phyloP scores from a whole-genome alignment of 2,113 vertebrate genomes.

The Nansenia antarctica region DNA sequence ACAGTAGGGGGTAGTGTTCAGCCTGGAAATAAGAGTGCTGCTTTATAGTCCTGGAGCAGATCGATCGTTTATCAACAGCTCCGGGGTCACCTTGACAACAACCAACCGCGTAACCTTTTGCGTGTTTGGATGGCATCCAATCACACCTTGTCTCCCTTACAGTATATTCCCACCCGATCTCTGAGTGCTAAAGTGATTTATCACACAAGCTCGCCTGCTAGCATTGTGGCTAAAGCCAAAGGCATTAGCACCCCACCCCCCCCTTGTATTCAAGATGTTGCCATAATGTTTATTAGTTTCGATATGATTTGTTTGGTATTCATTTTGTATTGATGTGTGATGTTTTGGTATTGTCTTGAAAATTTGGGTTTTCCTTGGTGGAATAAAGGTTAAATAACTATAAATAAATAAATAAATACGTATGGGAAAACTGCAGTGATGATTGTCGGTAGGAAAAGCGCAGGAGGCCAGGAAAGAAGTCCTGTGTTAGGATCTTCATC shows the following conservation, averaged over 20 bases:
- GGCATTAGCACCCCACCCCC: too few species aligned
- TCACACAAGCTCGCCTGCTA: constrained; percentile 41
- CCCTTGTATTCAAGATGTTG: too few species aligned
- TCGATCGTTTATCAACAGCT: constrained; percentile 30
- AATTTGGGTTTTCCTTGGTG: too few species aligned
- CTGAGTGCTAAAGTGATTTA: constrained; percentile 34
- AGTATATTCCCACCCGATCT: background rate
- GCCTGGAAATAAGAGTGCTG: constrained; percentile 35
- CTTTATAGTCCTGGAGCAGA: constrained; percentile 4
- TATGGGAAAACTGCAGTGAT: constrained; percentile 39
- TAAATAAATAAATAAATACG: too few species aligned
- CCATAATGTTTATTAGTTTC: too few species aligned
- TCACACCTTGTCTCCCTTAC: constrained; percentile 5
- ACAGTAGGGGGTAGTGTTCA: constrained; percentile 26
- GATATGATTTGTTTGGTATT: too few species aligned
- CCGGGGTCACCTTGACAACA: constrained; percentile 25
- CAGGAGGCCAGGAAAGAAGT: constrained; percentile 53
- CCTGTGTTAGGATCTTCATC: constrained; percentile 45
- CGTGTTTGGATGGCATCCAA: constrained; percentile 16
- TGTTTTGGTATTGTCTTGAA: too few species aligned
- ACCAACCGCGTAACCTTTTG: constrained; percentile 35
- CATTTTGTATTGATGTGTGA: too few species aligned
- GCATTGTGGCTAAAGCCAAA: constrained; percentile 48
- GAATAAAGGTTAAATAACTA: too few species aligned
- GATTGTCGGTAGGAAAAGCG: constrained; percentile 36